These are phyloP conservation scores for Lithosia quadra DNA, from an alignment of 2,888 invertebrate species.

Conservation along the genomic window DNA sequence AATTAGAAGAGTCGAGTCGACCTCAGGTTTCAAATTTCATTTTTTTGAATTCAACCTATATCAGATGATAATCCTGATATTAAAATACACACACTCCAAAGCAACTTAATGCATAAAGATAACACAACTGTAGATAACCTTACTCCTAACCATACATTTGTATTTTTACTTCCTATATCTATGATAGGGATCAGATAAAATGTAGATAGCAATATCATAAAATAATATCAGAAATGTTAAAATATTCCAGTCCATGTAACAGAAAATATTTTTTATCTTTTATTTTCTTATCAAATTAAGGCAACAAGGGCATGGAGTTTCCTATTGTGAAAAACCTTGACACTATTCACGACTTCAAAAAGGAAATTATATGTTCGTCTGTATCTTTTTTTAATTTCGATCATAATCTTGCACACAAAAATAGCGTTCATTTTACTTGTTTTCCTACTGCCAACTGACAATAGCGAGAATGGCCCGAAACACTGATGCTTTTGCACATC, in stretches of 20 bases:
- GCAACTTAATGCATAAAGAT: neutral
- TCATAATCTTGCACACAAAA: neutral
- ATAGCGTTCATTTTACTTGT: too few relatives aligned
- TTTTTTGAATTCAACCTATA: neutral
- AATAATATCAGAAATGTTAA: slow-evolving; percentile 12
- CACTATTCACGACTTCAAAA: slow-evolving; percentile 57
- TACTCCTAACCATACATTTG: neutral
- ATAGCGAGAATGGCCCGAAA: too few relatives aligned
- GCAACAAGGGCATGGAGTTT: slow-evolving; percentile 52
- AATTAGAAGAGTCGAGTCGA: too few relatives aligned
- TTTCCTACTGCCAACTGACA: too few relatives aligned
- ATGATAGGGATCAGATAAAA: slow-evolving; percentile 11
- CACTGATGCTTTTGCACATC: too few relatives aligned
- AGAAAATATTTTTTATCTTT: slow-evolving; percentile 41
- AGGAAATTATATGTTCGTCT: too few relatives aligned
- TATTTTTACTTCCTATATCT: slow-evolving; percentile 6
- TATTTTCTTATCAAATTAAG: slow-evolving; percentile 45
- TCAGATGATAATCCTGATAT: neutral
- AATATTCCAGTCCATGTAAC: slow-evolving; percentile 30
- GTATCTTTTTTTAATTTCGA: slow-evolving; percentile 8
- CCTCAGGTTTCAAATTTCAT: too few relatives aligned
- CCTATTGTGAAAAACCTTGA: slow-evolving; percentile 48
- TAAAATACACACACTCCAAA: neutral
- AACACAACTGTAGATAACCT: neutral
- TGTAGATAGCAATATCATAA: slow-evolving; percentile 3